Base-by-base conservation (phyloP, 2,888 invertebrate genomes). In the Macrophya alboannulata region DNA sequence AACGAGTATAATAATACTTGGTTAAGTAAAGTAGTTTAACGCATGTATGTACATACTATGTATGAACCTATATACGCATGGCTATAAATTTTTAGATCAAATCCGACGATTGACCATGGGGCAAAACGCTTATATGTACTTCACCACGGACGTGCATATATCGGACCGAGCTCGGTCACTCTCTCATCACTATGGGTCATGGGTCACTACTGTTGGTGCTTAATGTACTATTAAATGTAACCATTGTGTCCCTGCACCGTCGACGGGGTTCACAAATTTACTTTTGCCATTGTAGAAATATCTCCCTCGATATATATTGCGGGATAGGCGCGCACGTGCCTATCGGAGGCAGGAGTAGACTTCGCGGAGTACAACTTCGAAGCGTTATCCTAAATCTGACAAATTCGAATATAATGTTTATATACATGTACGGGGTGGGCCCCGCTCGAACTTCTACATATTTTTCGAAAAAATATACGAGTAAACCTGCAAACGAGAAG, bases 161-260 rank as follows among this genome's bases (percentile, higher is more conserved):
- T 51, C 25, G 51, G 31, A 10, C 51, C 77, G 51, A 43, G 51
- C 5, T 77, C 48, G 77, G 77, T 51, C 31, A 31, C 77, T 51
- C 51, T 77, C 51, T 77, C 51, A 51, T 51, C 77, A 51, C 51
- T 77, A 37, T 83, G 68, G 65, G 83, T 83, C 68, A 83, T 77
- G 86, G 88, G 84, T 87, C 87, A 86, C 86, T 85, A 86, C 87
- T 88, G 88, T 87, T 88, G 88, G 88, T 93, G 92, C 87, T 90
- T 91, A 93, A 93, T 93, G 93, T 93, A 92, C 91, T 92, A 93
- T 92, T 91, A 93, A 93, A 93, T 92, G 92, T 90, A 90, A 87
- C 90, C 88, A 93, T 93, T 93, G 93, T 93, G 89, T 87, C 87
- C n/a, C 3, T 55, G 8, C 87, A 86, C 71, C 90, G 91, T 90